These are phyloP conservation scores for Hypena proboscidalis DNA, from an alignment of 2,888 invertebrate species.

Conservation along the genomic window DNA sequence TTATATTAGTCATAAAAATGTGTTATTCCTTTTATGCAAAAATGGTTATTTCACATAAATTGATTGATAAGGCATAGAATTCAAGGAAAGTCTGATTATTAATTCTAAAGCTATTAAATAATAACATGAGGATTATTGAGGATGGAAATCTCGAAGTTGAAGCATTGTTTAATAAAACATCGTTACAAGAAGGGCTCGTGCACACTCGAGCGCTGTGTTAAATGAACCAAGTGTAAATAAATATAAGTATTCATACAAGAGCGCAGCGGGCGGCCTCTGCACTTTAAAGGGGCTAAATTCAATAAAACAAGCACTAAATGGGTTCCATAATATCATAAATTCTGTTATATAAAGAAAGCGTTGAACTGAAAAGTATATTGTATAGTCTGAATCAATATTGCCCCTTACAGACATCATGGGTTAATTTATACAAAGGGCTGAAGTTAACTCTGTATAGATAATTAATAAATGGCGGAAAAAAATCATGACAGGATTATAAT, in stretches of 20 bases:
- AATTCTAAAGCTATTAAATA: slow-evolving; percentile 20
- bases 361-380: slow-evolving; percentile 2
- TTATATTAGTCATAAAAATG: slow-evolving; percentile 2
- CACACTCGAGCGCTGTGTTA: slow-evolving; percentile 76
- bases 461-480: too few species aligned
- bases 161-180: slow-evolving; percentile 54
- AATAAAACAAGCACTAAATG: slow-evolving; percentile 67
- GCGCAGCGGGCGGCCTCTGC: slow-evolving; percentile 68
- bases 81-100: neutral
- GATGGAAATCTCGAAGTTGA: slow-evolving; percentile 32
- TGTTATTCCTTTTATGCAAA: neutral
- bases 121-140: too few species aligned
- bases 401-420: too few species aligned
- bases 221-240: slow-evolving; percentile 84
- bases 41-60: neutral
- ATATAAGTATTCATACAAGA: slow-evolving; percentile 77
- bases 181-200: slow-evolving; percentile 61
- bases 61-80: neutral
- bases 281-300: slow-evolving; percentile 70
- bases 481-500: too few species aligned
- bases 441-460: too few species aligned
- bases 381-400: too few species aligned
- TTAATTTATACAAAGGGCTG: too few species aligned
- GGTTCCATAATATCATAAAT: slow-evolving; percentile 28
- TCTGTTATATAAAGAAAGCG: slow-evolving; percentile 21